These are phyloP conservation scores for Anastatus disparis DNA, from an alignment of 1,140 invertebrate genomes.

Conservation along the genomic window DNA sequence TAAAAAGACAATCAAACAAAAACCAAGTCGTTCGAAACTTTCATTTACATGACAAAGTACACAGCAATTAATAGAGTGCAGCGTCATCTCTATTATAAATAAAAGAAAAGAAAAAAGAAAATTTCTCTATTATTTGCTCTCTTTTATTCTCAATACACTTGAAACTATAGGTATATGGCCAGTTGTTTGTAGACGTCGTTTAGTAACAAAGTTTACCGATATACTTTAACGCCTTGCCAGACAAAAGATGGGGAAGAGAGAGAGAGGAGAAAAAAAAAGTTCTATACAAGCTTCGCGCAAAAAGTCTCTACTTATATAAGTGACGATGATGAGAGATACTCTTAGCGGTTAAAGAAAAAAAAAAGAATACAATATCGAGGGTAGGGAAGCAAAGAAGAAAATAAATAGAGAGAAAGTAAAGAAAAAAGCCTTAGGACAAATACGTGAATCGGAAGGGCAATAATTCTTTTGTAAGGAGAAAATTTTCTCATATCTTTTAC, in stretches of 20 bases:
- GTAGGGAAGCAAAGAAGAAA: neutral
- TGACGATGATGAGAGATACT: neutral
- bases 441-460: neutral
- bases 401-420: neutral
- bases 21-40: no score
- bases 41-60: neutral
- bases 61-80: constrained; percentile 3
- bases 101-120: constrained; percentile 8
- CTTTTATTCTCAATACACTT: neutral
- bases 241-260: no score
- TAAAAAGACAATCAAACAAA: no score
- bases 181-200: neutral
- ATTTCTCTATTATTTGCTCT: constrained; percentile 20
- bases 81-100: constrained; percentile 18
- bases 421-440: neutral
- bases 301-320: neutral
- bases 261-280: no score
- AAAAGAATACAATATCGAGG: neutral
- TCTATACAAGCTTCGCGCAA: neutral
- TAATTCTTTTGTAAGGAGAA: constrained; percentile 10
- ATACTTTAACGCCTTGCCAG: neutral
- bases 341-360: neutral
- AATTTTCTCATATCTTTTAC: neutral
- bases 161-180: neutral
- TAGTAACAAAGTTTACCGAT: neutral